These are phyloP conservation scores for Tenthredo scrophulariae DNA, from an alignment of 2,888 invertebrate species.

Conservation along the genomic window DNA sequence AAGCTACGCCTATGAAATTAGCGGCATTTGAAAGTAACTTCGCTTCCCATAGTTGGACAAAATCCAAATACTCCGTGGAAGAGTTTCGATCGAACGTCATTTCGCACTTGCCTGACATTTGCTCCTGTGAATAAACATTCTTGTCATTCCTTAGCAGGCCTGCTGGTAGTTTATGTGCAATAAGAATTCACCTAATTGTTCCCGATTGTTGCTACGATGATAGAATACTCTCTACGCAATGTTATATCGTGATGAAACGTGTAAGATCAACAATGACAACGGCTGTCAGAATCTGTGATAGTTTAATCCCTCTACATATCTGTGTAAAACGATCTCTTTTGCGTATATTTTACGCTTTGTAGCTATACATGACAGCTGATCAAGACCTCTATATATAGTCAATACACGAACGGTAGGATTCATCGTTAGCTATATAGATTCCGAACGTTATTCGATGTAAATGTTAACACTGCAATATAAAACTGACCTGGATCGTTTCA, in stretches of 20 bases:
- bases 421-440: not conserved
- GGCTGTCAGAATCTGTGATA: constrained; percentile 8
- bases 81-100: constrained; percentile 26
- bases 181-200: not conserved
- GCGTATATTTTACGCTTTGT: not conserved
- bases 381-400: not conserved
- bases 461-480: not conserved
- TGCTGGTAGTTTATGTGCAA: not conserved
- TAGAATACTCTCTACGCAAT: not conserved
- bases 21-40: not conserved
- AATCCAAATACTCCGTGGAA: not conserved
- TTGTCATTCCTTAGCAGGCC: not conserved
- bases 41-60: not conserved
- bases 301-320: not conserved
- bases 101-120: not conserved
- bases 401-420: not conserved
- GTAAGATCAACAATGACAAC: not conserved
- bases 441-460: not conserved
- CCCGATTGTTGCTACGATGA: not conserved
- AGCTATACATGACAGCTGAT: constrained; percentile 20
- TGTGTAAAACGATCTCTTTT: not conserved
- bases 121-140: not conserved
- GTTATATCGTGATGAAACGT: not conserved
- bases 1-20: not conserved
- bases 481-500: not conserved